Base-by-base conservation (phyloP, 1,140 invertebrate species). In the Macrotrachela quadricornifera region DNA sequence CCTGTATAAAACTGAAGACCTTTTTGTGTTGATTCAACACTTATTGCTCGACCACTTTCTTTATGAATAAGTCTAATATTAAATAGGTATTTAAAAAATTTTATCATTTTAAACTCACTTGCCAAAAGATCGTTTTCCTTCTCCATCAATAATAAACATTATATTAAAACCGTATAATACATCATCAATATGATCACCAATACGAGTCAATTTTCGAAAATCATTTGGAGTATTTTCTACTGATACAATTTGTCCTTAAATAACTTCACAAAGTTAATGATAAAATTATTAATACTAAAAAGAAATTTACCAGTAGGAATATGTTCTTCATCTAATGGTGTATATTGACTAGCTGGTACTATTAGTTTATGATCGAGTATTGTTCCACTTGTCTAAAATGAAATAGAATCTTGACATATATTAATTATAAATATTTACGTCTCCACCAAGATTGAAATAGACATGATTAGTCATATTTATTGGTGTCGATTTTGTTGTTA, bases 381-480 rank as follows among this genome's bases (percentile, higher is more conserved):
- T 30, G 10, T 48, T 21, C 39, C 37, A 12, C 13, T 37, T 41
- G 51, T 46, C 17, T 53, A 4, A 30, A 30, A 30, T 4, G 21
- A 30, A 8, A n/a, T n/a, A n/a, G n/a, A n/a, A n/a, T n/a, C n/a
- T n/a, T n/a, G n/a, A n/a, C n/a, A n/a, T n/a, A n/a, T n/a, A n/a
- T n/a, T n/a, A 30, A 30, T 4, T 30, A 8, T 30, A 30, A 30
- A 30, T 30, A 30, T 8, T 4, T 30, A 30, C 74, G 65, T 88
- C 81, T 6, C 86, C 86, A 53, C 79, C 83, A 38, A 95, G 69
- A 70, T 95, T 95, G 64, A 92, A 92, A 65, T 91, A 94, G 6
- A 81, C 76, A 65, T 95, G 88, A 67, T 90, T 91, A 0, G 85
- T 85, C 42, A 94, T 68, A 67, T 88, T 92, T 0, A 95, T 75